Conservation (phyloP, 1,140 invertebrate species). For the Trachelipus rathkii region DNA sequence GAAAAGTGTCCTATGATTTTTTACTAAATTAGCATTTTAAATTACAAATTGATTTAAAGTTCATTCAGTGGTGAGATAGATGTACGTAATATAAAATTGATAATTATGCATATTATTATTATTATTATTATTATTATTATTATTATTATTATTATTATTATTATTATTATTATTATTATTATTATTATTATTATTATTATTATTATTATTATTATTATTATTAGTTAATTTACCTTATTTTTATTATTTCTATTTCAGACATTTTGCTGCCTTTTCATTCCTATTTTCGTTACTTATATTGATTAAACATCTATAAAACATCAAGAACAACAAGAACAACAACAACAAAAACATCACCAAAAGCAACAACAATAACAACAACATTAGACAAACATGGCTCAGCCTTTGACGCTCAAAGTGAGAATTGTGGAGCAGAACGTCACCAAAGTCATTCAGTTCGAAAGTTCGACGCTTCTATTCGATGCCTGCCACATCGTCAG, state of each 20-base stretch:
- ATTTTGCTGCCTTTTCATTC: not conserved
- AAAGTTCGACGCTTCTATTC: slow-evolving; percentile 86
- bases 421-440: slow-evolving; percentile 87
- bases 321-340: no score
- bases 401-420: slow-evolving; percentile 66
- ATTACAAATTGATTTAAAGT: no score
- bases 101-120: no score
- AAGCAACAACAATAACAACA: not conserved
- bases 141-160: no score
- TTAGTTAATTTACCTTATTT: no score
- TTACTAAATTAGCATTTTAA: no score
- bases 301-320: no score
- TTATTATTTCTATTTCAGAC: not conserved
- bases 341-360: no score
- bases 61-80: not conserved
- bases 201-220: not conserved
- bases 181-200: no score
- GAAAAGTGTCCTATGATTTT: not conserved
- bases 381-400: not conserved
- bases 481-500: slow-evolving; percentile 92
- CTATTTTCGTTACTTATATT: not conserved
- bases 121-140: no score
- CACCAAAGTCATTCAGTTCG: slow-evolving; percentile 96
- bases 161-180: no score
- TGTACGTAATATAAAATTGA: no score